Conservation (phyloP, 2,888 invertebrate species). For the Leptura quadrifasciata region DNA sequence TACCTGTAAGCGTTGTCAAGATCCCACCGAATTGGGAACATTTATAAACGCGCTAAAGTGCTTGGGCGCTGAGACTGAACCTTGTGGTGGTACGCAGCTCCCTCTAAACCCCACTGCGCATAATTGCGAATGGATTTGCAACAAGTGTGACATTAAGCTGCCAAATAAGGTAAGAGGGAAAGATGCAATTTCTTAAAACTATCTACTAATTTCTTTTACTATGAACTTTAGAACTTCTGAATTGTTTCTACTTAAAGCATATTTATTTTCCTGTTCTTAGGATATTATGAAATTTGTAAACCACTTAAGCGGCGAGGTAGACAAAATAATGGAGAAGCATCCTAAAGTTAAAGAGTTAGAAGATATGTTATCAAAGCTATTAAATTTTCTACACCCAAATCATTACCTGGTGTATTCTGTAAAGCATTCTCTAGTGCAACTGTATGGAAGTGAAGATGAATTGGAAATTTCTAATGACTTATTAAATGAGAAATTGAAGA, state of each 20-base stretch:
- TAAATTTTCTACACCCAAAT: conserved; percentile 79
- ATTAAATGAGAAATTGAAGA: conserved; percentile 78
- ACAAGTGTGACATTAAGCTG: conserved; percentile 79
- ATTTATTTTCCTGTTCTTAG: conserved; percentile 52
- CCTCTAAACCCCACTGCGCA: conserved; percentile 77
- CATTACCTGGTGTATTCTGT: conserved; percentile 82
- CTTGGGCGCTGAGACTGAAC: conserved; percentile 75
- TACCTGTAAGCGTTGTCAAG: conserved; percentile 80
- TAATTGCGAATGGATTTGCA: conserved; percentile 80
- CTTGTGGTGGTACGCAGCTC: conserved; percentile 82
- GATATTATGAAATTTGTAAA: conserved; percentile 80
- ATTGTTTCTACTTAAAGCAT: no score
- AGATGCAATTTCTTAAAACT: no score
- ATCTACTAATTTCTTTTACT: no score
- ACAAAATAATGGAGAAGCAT: conserved; percentile 76
- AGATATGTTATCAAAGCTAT: conserved; percentile 79
- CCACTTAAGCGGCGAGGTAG: conserved; percentile 84
- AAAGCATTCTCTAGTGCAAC: conserved; percentile 82
- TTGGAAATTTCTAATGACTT: conserved; percentile 77
- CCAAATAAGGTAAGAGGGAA: conserved; percentile 77
- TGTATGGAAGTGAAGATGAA: conserved; percentile 82
- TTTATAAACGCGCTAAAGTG: conserved; percentile 80
- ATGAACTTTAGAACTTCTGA: no score
- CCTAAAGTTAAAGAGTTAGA: conserved; percentile 78
- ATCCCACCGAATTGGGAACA: conserved; percentile 81